phyloP scores from a whole-genome alignment of 2,888 invertebrate species.

The Antheraea yamamai region DNA sequence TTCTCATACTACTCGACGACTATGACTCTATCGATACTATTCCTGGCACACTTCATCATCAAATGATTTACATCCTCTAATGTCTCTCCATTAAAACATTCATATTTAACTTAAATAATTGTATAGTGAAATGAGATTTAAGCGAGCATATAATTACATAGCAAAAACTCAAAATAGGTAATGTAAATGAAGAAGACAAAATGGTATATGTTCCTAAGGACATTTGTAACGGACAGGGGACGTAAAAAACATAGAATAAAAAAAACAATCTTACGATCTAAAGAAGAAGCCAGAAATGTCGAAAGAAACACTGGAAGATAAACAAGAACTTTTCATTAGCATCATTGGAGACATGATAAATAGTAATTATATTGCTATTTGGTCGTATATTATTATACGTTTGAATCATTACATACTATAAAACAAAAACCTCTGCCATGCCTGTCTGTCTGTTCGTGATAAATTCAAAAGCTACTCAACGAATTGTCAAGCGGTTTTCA shows the following conservation, averaged over 20 bases:
- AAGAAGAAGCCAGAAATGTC: slow-evolving; percentile 79
- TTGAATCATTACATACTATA: too few species aligned
- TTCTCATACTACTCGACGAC: too few species aligned
- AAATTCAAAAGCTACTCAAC: too few species aligned
- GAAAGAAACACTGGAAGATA: slow-evolving; percentile 80
- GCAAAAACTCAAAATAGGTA: neutral
- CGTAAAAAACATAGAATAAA: slow-evolving; percentile 38
- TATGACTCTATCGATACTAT: too few species aligned
- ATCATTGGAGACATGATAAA: slow-evolving; percentile 23
- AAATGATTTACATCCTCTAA: too few species aligned
- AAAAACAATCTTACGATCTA: slow-evolving; percentile 79
- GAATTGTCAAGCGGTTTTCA: too few species aligned
- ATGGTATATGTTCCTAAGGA: neutral
- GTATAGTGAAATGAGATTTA: neutral
- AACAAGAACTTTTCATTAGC: slow-evolving; percentile 35
- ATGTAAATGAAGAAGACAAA: neutral
- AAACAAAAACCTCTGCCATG: too few species aligned
- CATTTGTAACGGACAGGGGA: neutral
- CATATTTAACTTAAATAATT: too few species aligned
- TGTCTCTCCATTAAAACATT: too few species aligned
- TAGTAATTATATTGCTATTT: neutral
- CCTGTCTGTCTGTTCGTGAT: too few species aligned
- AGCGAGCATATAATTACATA: neutral
- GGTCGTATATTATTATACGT: too few species aligned
- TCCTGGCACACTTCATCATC: too few species aligned